A percentile compares a stretch with the other conserved stretches of the same genome.
Evolutionary conservation across 2,888 invertebrate genomes (phyloP).

Genomic region (Rosalia funebris): DNA sequence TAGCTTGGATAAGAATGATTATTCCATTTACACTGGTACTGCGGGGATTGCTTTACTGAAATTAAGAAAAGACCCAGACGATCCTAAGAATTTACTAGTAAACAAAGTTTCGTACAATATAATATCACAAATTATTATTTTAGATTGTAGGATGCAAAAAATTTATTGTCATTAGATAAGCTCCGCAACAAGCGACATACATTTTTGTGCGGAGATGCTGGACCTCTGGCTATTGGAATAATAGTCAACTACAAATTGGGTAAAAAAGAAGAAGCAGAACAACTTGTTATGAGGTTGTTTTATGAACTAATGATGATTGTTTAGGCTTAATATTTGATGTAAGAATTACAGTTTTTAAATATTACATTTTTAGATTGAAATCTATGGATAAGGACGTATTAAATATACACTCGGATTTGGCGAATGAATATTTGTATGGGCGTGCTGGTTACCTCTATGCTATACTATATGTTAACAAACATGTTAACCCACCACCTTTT

Average conservation of each 20-base stretch:
- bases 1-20: conserved; percentile 67
- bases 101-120: too few relatives aligned
- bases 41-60: conserved; percentile 76
- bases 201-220: conserved; percentile 76
- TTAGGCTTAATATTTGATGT: too few relatives aligned
- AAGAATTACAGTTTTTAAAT: too few relatives aligned
- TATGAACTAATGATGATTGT: too few relatives aligned
- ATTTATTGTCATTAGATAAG: conserved; percentile 63
- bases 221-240: conserved; percentile 72
- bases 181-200: conserved; percentile 68
- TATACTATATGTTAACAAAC: conserved; percentile 77
- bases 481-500: conserved; percentile 71
- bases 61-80: conserved; percentile 63
- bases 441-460: conserved; percentile 84
- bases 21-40: conserved; percentile 80
- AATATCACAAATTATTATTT: neutral
- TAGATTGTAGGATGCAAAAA: conserved; percentile 47
- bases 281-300: conserved; percentile 67
- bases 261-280: conserved; percentile 65
- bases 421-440: conserved; percentile 89
- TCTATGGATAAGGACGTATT: conserved; percentile 68
- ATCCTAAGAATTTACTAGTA: conserved; percentile 54
- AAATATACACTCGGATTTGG: conserved; percentile 66
- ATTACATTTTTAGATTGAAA: conserved; percentile 41
- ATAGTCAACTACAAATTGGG: conserved; percentile 70